Evolutionary conservation across 2,113 vertebrate species (phyloP), one percentile per base, ranked within the genome.

Genomic region (Clarias magur): DNA sequence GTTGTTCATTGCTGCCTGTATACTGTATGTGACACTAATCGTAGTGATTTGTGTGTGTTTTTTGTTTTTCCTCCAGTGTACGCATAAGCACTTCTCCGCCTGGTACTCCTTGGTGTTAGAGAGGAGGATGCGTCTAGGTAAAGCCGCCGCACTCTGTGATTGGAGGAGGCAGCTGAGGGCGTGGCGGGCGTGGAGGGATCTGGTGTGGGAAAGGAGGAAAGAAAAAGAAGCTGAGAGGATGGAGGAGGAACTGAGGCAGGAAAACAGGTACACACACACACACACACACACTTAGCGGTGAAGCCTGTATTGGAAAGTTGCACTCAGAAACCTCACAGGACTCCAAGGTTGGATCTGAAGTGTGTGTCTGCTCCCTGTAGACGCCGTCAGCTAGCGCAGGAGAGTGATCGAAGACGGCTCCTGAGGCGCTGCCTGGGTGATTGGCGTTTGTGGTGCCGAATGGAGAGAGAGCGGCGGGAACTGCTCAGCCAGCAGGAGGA

Each of bases 41-140:
- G 8, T 21, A 21, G 60, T 65, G 42, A 21, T 84, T 54, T 38
- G 34, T 60, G 34, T 34, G 16, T 73, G 11, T 83, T 2, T 7
- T 7, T 7, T 5, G 21, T 85, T n/a, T 87, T 13, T 87, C 84
- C 87, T 85, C 21, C 23, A 99, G 98, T 96, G 96, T 93, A 92
- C 98, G 88, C 96, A 96, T 84, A 95, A 25, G 53, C 95, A 97
- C 94, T 99, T 99, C 91, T 97, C 97, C 70, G 93, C 92, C 80
- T 99, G 98, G 98, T 95, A 96, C 90, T 96, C 95, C 79, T 91
- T 96, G 70, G 92, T 96, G 89, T 91, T 99, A 92, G 95, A 97
- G 79, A 91, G 85, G 57, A 95, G 94, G 92, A 93, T 99, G 81
- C 93, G 93, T 87, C 92, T 96, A 94, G 96, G 94, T 23, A 99